These are phyloP conservation scores for Microcebus tavaratra DNA, from an alignment of 2,113 vertebrate species.

Conservation along the genomic window DNA sequence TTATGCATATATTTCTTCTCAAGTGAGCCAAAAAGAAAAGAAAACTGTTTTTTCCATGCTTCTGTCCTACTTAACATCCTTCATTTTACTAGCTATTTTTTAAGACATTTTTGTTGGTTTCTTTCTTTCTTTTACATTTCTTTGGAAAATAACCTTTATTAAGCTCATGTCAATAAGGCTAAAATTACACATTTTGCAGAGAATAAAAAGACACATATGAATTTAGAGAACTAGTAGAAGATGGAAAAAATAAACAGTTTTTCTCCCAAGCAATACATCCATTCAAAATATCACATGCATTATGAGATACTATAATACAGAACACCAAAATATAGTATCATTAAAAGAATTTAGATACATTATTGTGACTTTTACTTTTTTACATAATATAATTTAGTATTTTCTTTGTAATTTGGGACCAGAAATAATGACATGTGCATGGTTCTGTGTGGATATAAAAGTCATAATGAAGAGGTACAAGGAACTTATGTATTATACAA, in stretches of 20 bases:
- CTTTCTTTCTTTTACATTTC: neutral
- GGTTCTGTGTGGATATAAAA: neutral
- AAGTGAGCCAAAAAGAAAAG: neutral
- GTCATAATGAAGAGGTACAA: neutral
- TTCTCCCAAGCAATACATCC: neutral
- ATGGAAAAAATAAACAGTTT: neutral
- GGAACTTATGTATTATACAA: neutral
- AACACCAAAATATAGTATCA: neutral
- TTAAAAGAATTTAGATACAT: neutral
- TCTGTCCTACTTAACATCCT: neutral
- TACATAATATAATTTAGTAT: neutral
- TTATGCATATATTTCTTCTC: neutral
- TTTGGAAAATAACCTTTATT: neutral
- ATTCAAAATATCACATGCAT: neutral
- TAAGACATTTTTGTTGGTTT: neutral
- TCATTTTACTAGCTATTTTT: neutral
- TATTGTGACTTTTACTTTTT: constrained; percentile 12
- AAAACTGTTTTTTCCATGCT: neutral
- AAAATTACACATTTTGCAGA: neutral
- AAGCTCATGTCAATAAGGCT: neutral
- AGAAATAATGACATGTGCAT: neutral
- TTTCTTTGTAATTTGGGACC: neutral
- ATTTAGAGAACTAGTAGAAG: neutral
- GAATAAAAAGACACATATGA: neutral
- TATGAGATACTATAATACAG: neutral